Evolutionary conservation across 2,797 vertebrate genomes (phyloP).

Genomic region (Gobio occitaniae): DNA sequence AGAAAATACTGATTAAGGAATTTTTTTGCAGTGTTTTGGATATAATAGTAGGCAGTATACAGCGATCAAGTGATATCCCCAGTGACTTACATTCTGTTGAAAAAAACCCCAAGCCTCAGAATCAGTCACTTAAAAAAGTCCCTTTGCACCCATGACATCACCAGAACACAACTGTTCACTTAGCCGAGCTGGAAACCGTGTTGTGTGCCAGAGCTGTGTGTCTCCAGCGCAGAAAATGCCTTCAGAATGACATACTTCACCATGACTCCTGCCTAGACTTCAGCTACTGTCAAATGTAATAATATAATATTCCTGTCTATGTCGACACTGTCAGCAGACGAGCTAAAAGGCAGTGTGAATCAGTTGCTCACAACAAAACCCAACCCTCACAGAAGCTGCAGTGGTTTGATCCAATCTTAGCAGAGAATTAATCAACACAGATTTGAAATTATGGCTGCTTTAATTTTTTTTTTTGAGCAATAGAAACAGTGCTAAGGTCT

Average conservation of each 20-base stretch:
- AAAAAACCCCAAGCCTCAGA: background rate
- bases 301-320: slow-evolving; percentile 10
- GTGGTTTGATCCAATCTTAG: background rate
- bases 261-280: background rate
- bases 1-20: background rate
- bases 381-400: background rate
- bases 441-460: background rate
- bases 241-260: slow-evolving; percentile 17
- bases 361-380: slow-evolving; percentile 7
- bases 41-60: background rate
- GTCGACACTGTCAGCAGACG: background rate
- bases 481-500: background rate
- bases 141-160: slow-evolving; percentile 33
- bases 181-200: background rate
- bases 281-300: slow-evolving; percentile 7
- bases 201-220: background rate
- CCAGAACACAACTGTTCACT: slow-evolving; percentile 39
- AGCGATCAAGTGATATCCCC: background rate
- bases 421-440: background rate
- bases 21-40: background rate
- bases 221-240: background rate
- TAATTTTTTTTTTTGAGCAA: background rate
- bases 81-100: background rate
- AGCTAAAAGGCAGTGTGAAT: background rate
- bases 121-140: slow-evolving; percentile 13